Evolutionary conservation across 2,113 vertebrate species (phyloP).

Genomic region (Leptobrachium leishanense): DNA sequence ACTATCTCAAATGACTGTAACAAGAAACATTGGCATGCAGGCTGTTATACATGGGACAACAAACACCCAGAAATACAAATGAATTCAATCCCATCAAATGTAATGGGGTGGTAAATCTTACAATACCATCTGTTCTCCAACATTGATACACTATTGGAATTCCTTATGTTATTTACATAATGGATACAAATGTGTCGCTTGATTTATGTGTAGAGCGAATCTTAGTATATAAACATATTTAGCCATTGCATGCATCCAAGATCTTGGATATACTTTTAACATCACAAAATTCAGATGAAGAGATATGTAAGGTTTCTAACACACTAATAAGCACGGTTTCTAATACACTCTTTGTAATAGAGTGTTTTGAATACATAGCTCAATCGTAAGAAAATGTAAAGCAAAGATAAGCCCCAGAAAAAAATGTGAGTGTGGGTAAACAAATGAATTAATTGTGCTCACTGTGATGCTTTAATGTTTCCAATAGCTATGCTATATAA

Average conservation of each 20-base stretch:
- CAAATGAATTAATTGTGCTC: no score
- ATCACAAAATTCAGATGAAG: not conserved
- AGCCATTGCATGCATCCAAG: constrained; percentile 68
- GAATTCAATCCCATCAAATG: constrained; percentile 82
- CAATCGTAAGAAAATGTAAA: no score
- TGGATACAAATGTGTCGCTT: constrained; percentile 73
- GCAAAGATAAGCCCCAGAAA: no score
- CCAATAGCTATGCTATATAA: no score
- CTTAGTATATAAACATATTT: constrained; percentile 71
- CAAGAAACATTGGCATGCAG: constrained; percentile 72
- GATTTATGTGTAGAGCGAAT: constrained; percentile 75
- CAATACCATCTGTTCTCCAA: constrained; percentile 77
- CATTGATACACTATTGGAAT: constrained; percentile 77
- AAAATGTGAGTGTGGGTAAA: no score
- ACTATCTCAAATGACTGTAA: constrained; percentile 77
- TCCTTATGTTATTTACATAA: constrained; percentile 84
- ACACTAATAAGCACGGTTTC: not conserved
- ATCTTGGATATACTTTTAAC: constrained; percentile 58
- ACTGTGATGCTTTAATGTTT: no score
- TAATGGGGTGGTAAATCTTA: constrained; percentile 85
- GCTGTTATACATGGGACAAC: constrained; percentile 69
- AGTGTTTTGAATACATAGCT: no score
- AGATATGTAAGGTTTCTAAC: not conserved
- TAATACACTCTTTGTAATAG: no score
- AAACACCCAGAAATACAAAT: constrained; percentile 81